These are phyloP conservation scores for Agelaius phoeniceus DNA, from an alignment of 2,113 vertebrate species.

Conservation along the genomic window DNA sequence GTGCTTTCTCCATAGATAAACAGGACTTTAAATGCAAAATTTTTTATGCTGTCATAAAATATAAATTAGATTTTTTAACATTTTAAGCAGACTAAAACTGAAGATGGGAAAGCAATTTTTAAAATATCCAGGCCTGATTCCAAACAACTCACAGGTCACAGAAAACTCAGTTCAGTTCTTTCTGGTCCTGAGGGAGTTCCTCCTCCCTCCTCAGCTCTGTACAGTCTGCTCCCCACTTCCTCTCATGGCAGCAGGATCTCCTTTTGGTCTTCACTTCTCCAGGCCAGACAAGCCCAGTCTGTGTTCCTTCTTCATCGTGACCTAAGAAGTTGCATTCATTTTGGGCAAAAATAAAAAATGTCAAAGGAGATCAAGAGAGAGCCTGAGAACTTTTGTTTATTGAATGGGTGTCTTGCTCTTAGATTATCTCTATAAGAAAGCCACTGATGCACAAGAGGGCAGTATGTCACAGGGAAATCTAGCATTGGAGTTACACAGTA, in stretches of 20 bases:
- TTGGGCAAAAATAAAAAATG: neutral
- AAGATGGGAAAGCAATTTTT: neutral
- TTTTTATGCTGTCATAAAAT: neutral
- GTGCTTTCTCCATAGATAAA: neutral
- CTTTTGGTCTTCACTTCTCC: neutral
- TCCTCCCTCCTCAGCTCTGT: neutral
- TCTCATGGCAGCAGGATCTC: neutral
- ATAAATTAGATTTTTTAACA: neutral
- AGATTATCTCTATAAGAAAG: neutral
- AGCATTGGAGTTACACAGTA: neutral
- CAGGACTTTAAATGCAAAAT: neutral
- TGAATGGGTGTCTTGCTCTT: neutral
- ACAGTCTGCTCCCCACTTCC: neutral
- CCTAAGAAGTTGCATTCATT: neutral
- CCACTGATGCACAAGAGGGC: conserved; percentile 71
- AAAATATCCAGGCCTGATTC: neutral
- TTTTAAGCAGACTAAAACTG: neutral
- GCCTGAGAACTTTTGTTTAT: neutral
- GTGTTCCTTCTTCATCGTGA: fast-evolving
- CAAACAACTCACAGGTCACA: neutral
- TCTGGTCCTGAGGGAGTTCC: neutral
- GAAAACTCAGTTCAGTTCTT: neutral
- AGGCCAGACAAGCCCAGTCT: neutral
- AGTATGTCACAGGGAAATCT: conserved; percentile 70
- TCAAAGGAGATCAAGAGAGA: neutral